These are phyloP conservation scores for Sorex maritimensis DNA, from an alignment of 2,797 vertebrate species.

Conservation along the genomic window DNA sequence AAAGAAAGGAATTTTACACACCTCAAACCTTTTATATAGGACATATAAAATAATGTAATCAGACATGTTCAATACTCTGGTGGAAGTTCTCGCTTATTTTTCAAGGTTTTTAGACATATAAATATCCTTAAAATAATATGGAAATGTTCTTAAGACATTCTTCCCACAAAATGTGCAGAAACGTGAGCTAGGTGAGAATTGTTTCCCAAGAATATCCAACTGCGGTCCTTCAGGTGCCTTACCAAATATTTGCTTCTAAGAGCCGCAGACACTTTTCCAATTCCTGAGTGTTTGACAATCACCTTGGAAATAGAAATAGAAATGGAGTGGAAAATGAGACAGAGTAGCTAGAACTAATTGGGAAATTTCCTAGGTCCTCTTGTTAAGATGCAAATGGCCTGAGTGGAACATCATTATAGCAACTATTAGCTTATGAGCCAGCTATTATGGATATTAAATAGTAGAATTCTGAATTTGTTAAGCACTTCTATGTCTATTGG, in stretches of 20 bases:
- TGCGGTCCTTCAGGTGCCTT: background rate
- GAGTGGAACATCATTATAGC: background rate
- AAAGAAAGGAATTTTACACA: background rate
- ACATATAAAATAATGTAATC: background rate
- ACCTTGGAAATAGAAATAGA: background rate
- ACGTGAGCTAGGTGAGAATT: background rate
- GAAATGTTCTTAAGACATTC: background rate
- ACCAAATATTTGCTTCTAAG: conserved; percentile 2
- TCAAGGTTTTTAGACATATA: background rate
- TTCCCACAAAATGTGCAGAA: background rate
- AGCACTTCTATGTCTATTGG: background rate
- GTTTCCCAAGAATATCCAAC: background rate
- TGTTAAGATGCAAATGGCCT: conserved; percentile 42
- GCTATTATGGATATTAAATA: conserved; percentile 8
- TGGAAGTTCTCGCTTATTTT: background rate
- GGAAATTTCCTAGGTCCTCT: background rate
- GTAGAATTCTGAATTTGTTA: conserved; percentile 26
- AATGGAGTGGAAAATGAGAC: background rate
- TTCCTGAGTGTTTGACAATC: background rate
- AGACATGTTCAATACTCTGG: background rate
- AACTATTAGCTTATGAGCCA: background rate
- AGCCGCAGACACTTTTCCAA: background rate
- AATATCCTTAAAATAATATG: background rate
- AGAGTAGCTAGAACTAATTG: background rate
- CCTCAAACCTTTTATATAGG: background rate